These are phyloP conservation scores for Nephrocerus scutellatus DNA, from an alignment of 2,888 invertebrate genomes.

Conservation along the genomic window DNA sequence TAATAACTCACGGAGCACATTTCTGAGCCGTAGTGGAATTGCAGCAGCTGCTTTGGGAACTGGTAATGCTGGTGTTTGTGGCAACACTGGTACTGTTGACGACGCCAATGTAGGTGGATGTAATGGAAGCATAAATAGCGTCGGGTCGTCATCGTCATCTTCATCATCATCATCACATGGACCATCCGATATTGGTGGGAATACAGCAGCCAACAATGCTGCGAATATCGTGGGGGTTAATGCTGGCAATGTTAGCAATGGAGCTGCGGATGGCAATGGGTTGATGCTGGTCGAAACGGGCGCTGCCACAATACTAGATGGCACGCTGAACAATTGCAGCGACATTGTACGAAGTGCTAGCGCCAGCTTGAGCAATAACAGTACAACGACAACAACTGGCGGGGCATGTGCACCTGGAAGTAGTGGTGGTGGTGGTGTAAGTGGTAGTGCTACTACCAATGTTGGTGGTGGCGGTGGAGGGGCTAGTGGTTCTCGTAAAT, in stretches of 20 bases:
- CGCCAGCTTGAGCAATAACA: conserved; percentile 31
- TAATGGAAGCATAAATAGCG: conserved; percentile 1
- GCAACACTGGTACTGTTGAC: conserved; percentile 6
- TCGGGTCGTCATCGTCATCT: conserved; percentile 19
- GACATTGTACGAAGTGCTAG: conserved; percentile 27
- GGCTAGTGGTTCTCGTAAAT: conserved; percentile 41
- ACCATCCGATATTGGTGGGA: conserved; percentile 11
- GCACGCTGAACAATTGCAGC: conserved; percentile 19
- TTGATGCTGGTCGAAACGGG: conserved; percentile 15
- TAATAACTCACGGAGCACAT: conserved; percentile 40
- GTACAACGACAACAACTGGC: conserved; percentile 16
- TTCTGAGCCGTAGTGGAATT: conserved; percentile 38
- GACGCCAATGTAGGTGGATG: background rate
- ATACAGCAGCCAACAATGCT: conserved; percentile 19
- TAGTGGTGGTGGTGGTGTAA: conserved; percentile 23
- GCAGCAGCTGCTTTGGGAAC: conserved; percentile 20
- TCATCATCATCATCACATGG: conserved; percentile 8
- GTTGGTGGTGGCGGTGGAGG: conserved; percentile 25
- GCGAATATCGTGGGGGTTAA: conserved; percentile 21
- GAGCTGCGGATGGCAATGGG: conserved; percentile 9
- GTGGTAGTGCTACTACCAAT: conserved; percentile 20
- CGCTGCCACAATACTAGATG: conserved; percentile 14
- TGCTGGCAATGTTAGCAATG: conserved; percentile 4
- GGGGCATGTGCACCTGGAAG: too few species aligned
- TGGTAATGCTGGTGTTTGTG: conserved; percentile 15